Evolutionary conservation across 2,113 vertebrate genomes (phyloP).

Genomic region (Tricholaema leucomelas): DNA sequence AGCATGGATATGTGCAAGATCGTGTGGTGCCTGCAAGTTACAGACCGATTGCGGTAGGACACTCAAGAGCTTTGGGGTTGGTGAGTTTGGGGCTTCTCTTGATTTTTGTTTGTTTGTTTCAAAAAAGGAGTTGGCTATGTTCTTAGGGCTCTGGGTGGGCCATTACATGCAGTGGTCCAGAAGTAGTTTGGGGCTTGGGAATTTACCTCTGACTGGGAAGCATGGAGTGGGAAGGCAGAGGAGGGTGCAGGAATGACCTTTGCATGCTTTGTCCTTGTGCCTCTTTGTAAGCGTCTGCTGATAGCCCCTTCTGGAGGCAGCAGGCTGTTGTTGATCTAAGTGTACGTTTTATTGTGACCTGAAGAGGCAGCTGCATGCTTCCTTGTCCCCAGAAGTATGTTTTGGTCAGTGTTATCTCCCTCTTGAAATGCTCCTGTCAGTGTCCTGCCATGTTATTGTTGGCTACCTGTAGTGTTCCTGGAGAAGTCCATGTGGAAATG

Average conservation of each 20-base stretch:
- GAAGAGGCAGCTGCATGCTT: neutral
- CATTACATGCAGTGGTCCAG: neutral
- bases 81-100: neutral
- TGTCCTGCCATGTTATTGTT: neutral
- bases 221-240: rapidly evolving
- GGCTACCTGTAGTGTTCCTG: rapidly evolving
- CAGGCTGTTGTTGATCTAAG: neutral
- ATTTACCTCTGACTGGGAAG: neutral
- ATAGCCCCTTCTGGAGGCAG: neutral
- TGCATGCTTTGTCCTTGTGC: rapidly evolving
- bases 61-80: neutral
- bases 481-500: neutral
- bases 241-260: too few species aligned
- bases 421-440: neutral
- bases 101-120: neutral
- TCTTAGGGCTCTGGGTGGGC: neutral
- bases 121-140: neutral
- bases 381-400: neutral
- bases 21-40: neutral
- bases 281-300: neutral
- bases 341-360: rapidly evolving
- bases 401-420: neutral
- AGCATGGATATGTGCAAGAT: rapidly evolving
- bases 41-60: neutral
- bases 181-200: neutral